These are phyloP conservation scores for Tetragonisca angustula DNA, from an alignment of 2,888 invertebrate species.

Conservation along the genomic window DNA sequence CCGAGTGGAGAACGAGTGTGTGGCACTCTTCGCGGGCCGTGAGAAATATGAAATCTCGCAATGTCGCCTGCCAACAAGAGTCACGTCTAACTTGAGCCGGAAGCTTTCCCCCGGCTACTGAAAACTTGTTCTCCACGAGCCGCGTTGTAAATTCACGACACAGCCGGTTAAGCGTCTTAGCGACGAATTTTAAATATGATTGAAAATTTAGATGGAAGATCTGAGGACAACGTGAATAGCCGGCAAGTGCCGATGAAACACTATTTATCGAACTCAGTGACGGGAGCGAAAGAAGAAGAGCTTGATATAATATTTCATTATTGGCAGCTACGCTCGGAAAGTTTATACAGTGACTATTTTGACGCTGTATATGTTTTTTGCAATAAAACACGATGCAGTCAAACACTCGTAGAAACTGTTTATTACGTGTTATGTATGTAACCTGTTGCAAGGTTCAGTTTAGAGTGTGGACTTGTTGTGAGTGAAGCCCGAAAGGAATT, in stretches of 20 bases:
- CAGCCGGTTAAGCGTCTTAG: slow-evolving; percentile 29
- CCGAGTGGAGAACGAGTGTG: slow-evolving; percentile 11
- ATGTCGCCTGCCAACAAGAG: slow-evolving; percentile 36
- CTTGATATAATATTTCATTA: too few species aligned
- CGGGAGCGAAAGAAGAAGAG: too few species aligned
- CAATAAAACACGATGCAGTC: too few species aligned
- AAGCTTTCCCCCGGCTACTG: slow-evolving; percentile 27
- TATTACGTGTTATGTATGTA: too few species aligned
- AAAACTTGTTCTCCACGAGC: slow-evolving; percentile 48
- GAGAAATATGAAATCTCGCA: slow-evolving; percentile 62
- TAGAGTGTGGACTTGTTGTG: too few species aligned
- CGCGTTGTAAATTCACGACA: slow-evolving; percentile 51
- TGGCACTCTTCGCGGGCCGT: slow-evolving; percentile 41
- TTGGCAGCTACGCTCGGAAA: too few species aligned
- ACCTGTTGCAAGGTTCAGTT: too few species aligned
- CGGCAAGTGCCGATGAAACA: background rate
- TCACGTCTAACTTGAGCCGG: slow-evolving; percentile 39
- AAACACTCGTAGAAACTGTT: too few species aligned
- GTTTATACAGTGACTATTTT: too few species aligned
- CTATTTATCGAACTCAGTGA: too few species aligned
- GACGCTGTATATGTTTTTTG: too few species aligned
- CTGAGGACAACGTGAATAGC: background rate
- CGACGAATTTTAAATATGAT: slow-evolving; percentile 10
- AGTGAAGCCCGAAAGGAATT: too few species aligned
- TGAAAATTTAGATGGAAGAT: slow-evolving; percentile 3